Base-by-base conservation (phyloP, 2,113 vertebrate species). In the Melanerpes aurifrons region DNA sequence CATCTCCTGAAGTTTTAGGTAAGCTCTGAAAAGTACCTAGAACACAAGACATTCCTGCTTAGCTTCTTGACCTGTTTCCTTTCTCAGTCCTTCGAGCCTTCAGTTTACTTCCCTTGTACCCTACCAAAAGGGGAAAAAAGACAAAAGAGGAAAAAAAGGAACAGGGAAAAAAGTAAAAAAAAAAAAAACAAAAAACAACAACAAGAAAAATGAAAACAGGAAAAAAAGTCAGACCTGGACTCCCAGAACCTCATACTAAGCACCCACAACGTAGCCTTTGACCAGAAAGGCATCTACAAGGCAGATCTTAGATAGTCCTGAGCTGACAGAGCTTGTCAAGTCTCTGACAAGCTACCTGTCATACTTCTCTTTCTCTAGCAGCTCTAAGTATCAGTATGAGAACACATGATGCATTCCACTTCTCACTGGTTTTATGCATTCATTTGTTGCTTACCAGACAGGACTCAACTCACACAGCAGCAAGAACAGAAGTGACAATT, bases 51-150 rank as follows among this genome's bases (percentile, higher is more conserved):
- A 15, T 20, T 87, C 56, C 45, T 31, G 7, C 47, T 61, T 12
- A 37, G 69, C 69, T 91, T 57, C 40, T 82, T 80, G 29, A 45
- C 6, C 3, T 3, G 5, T 26, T 29, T 83, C 35, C 25, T 72
- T 66, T 59, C 37, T 79, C 64, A 61, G 85, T 35, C 64, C 35
- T 53, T 61, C 15, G 6, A 54, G 50, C 10, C n/a, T 76, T 87
- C 22, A 50, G 16, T 29, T 79, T 69, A 48, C 19, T 53, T 48
- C 29, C 21, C 35, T 25, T 2, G 2, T 3, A n/a, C 9, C 7
- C 45, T 2, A 6, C 12, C 6, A 22, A 26, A 35, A 20, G 28
- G 2, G 2, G 2, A 8, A 31, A 3, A 13, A 6, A 8, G 12
- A 21, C 18, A 14, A 43, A 45, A 45, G 43, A 45, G 43, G 15